Evolutionary conservation across 2,113 vertebrate genomes (phyloP).

Genomic region (Procavia capensis): DNA sequence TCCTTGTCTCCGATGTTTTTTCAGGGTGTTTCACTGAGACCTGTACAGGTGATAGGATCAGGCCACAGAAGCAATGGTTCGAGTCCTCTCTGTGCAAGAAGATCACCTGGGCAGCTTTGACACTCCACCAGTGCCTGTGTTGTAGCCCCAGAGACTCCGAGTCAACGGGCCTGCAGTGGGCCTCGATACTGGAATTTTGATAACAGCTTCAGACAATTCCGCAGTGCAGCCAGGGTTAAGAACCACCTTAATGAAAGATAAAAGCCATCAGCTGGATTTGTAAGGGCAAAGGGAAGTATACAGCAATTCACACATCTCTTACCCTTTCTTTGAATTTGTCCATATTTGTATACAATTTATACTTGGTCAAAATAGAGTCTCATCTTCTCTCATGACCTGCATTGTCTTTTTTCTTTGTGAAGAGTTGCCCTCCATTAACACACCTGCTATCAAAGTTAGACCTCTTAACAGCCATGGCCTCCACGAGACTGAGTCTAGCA

Average conservation of each 20-base stretch:
- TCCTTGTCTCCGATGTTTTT: not conserved
- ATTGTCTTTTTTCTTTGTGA: not conserved
- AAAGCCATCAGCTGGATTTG: accelerated
- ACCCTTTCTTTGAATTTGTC: not conserved
- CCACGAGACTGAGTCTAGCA: too few relatives aligned
- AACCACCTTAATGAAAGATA: accelerated
- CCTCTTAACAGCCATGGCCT: too few relatives aligned
- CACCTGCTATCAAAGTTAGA: accelerated
- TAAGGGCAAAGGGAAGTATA: too few relatives aligned
- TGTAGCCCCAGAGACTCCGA: not conserved
- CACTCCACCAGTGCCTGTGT: not conserved
- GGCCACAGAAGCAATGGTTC: accelerated
- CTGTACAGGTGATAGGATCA: not conserved
- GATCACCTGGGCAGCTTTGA: not conserved
- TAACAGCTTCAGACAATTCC: not conserved
- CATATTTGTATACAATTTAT: not conserved
- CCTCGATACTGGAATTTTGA: not conserved
- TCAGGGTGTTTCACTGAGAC: too few relatives aligned
- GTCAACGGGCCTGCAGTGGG: not conserved
- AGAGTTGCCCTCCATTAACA: accelerated
- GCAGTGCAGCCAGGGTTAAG: not conserved
- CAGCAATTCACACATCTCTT: not conserved
- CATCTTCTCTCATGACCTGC: not conserved
- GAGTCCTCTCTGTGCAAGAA: not conserved
- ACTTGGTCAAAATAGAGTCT: accelerated